Conservation (phyloP, 2,797 vertebrate genomes). For the Sciurus carolinensis region DNA sequence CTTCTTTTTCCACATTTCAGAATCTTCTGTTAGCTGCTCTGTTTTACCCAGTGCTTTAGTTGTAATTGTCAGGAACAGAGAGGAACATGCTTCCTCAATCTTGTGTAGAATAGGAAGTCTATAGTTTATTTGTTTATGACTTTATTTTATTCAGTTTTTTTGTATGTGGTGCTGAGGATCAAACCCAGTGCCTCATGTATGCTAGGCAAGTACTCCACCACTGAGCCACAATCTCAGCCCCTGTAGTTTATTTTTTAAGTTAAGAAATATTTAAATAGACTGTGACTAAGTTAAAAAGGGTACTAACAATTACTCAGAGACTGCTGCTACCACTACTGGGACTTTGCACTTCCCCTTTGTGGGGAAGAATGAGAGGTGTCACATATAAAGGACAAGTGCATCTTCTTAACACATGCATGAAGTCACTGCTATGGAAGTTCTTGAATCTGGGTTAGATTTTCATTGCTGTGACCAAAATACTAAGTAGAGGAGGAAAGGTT, state of each 20-base stretch:
- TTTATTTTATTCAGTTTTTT: too few species aligned
- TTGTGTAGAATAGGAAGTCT: not conserved
- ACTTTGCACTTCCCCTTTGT: not conserved
- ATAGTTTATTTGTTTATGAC: not conserved
- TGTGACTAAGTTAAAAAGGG: not conserved
- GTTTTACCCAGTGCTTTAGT: not conserved
- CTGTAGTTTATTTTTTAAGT: not conserved
- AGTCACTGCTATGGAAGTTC: not conserved
- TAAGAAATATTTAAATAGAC: not conserved
- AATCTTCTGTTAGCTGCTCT: not conserved
- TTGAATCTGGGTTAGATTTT: not conserved
- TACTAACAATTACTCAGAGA: not conserved
- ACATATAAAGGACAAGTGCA: not conserved
- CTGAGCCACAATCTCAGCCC: too few species aligned
- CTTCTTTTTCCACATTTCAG: not conserved
- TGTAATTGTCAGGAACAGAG: not conserved
- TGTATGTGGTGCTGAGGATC: too few species aligned
- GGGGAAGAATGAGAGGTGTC: not conserved
- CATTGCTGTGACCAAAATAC: too few species aligned
- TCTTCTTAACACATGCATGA: not conserved
- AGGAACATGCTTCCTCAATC: not conserved
- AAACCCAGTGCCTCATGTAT: too few species aligned
- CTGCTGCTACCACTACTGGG: not conserved
- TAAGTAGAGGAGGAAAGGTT: too few species aligned
- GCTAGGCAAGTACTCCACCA: too few species aligned